These are phyloP conservation scores for Limnephilus lunatus DNA, from an alignment of 2,888 invertebrate species.

Conservation along the genomic window DNA sequence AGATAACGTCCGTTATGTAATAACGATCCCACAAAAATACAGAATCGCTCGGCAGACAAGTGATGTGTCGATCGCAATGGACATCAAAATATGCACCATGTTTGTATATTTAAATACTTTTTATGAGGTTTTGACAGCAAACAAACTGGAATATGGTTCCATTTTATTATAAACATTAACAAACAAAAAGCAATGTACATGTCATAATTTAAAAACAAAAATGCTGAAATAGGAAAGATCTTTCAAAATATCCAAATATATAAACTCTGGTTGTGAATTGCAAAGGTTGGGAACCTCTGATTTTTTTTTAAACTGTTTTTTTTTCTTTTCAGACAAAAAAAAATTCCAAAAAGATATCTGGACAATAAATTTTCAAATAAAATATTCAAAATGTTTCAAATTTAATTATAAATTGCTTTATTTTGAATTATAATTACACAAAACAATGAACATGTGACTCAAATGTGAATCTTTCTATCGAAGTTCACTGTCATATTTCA, in stretches of 20 bases:
- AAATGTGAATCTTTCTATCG: background rate
- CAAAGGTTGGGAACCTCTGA: background rate
- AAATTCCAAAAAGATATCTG: background rate
- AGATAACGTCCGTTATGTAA: no score
- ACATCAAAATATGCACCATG: no score
- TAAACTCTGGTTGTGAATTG: background rate
- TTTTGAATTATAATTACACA: no score
- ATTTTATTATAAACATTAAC: background rate
- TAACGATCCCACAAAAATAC: no score
- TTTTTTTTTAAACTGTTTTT: background rate
- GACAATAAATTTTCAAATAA: no score
- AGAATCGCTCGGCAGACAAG: no score
- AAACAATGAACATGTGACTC: no score
- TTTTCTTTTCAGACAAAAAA: no score
- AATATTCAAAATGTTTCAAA: no score
- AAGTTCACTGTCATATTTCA: background rate
- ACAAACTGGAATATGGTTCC: background rate
- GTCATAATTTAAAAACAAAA: background rate
- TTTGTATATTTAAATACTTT: background rate
- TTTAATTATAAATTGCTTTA: no score
- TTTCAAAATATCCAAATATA: background rate
- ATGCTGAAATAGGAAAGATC: no score
- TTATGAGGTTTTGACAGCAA: background rate
- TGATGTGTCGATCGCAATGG: no score
- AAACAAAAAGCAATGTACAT: background rate